Evolutionary conservation across 92 coral and sea anemone genomes (phyloP).

Genomic region (Anthopleura xanthogrammica): DNA sequence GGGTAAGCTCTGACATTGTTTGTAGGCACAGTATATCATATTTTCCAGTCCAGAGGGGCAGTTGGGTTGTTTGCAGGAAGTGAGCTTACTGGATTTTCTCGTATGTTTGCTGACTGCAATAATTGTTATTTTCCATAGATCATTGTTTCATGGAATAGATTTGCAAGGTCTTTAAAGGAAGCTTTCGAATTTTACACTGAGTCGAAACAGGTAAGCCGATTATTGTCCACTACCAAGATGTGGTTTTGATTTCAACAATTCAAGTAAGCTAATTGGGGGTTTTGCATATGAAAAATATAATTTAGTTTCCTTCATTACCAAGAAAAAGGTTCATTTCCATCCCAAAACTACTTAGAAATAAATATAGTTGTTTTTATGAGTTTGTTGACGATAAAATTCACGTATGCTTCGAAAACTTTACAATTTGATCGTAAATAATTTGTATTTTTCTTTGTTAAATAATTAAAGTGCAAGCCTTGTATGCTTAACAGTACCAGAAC

Average conservation of each 20-base stretch:
- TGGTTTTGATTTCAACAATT: neutral
- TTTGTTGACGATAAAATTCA: neutral
- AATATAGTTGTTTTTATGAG: no score
- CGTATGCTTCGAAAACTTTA: neutral
- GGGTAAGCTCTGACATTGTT: slow-evolving; percentile 57
- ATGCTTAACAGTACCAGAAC: no score
- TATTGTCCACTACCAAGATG: neutral
- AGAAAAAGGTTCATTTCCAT: no score
- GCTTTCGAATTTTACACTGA: slow-evolving; percentile 95
- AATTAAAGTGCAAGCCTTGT: slow-evolving; percentile 4
- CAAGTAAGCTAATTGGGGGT: neutral
- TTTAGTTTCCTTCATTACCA: no score
- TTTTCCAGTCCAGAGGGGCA: no score
- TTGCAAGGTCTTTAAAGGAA: slow-evolving; percentile 96
- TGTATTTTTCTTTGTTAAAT: slow-evolving; percentile 9
- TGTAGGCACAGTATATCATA: neutral
- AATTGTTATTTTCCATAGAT: slow-evolving; percentile 57
- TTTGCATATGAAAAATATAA: no score
- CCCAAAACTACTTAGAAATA: no score
- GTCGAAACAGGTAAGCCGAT: slow-evolving; percentile 81
- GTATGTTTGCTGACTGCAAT: neutral
- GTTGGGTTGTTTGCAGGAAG: neutral
- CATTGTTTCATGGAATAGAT: slow-evolving; percentile 94
- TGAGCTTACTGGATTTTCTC: neutral
- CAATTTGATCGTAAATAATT: slow-evolving; percentile 1